phyloP scores from a whole-genome alignment of 2,888 invertebrate species.

The Andrena bucephala region DNA sequence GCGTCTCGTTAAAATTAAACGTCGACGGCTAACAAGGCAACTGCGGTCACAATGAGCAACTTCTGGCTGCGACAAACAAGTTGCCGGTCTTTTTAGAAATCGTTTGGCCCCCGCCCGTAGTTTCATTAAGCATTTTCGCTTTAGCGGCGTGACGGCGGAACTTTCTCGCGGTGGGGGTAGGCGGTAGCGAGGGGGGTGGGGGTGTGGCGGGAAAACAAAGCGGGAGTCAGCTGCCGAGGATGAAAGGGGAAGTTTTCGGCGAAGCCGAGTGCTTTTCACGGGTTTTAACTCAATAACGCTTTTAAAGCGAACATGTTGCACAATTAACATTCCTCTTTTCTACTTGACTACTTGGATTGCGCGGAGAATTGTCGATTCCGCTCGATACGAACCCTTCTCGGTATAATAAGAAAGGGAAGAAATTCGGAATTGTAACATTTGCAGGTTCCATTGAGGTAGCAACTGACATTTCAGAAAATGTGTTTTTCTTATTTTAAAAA shows the following conservation, averaged over 20 bases:
- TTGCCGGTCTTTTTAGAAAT: constrained; percentile 28
- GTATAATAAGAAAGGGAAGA: no score
- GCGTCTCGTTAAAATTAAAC: constrained; percentile 31
- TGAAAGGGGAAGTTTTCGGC: constrained; percentile 1
- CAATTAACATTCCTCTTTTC: constrained; percentile 5
- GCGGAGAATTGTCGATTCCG: background rate
- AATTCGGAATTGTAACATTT: no score
- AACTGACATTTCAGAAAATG: no score
- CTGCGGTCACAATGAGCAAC: constrained; percentile 28
- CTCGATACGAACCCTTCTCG: no score
- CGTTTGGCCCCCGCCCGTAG: constrained; percentile 7
- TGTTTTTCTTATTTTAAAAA: no score
- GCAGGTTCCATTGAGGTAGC: no score
- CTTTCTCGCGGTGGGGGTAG: background rate
- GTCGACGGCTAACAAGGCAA: constrained; percentile 27
- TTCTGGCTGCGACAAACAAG: constrained; percentile 28
- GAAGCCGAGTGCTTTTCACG: constrained; percentile 10
- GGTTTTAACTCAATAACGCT: constrained; percentile 16
- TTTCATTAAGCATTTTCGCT: constrained; percentile 41
- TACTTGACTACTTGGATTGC: background rate
- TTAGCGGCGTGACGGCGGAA: constrained; percentile 11
- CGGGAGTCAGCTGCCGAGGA: background rate
- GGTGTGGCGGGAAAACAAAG: constrained; percentile 22
- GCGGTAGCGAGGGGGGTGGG: no score
- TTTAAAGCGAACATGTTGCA: background rate